phyloP scores from a whole-genome alignment of 2,888 invertebrate species.

The Lutraria lutraria region DNA sequence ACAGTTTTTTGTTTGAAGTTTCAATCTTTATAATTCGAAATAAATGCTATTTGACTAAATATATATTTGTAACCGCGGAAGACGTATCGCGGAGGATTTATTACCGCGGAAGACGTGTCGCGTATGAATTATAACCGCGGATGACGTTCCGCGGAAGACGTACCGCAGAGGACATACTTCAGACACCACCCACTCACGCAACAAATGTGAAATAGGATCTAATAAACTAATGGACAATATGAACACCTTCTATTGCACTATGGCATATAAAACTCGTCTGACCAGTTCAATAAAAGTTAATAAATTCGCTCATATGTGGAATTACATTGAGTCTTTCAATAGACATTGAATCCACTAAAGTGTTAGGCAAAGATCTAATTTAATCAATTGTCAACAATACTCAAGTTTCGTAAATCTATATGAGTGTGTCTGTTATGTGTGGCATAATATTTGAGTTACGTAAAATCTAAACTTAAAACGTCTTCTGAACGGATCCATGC shows the following conservation, averaged over 20 bases:
- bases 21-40: no score
- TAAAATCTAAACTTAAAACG: not conserved
- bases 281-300: not conserved
- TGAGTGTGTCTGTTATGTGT: not conserved
- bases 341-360: not conserved
- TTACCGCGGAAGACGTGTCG: no score
- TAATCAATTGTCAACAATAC: not conserved
- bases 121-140: no score
- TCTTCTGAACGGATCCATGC: not conserved
- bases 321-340: not conserved
- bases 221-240: not conserved
- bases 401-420: not conserved
- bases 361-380: not conserved
- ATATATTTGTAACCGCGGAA: no score
- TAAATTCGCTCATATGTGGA: not conserved
- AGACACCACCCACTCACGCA: no score
- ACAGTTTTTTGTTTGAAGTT: no score
- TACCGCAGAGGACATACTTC: no score
- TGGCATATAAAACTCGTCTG: not conserved
- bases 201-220: not conserved
- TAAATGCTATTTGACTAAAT: no score
- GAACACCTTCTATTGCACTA: not conserved
- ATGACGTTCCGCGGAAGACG: no score
- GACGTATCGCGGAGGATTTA: no score
- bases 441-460: not conserved